A percentile compares a stretch with the other conserved stretches of the same genome.
These are phyloP conservation scores for Linurgus olivaceus DNA, from an alignment of 2,797 vertebrate genomes.

Conservation along the genomic window DNA sequence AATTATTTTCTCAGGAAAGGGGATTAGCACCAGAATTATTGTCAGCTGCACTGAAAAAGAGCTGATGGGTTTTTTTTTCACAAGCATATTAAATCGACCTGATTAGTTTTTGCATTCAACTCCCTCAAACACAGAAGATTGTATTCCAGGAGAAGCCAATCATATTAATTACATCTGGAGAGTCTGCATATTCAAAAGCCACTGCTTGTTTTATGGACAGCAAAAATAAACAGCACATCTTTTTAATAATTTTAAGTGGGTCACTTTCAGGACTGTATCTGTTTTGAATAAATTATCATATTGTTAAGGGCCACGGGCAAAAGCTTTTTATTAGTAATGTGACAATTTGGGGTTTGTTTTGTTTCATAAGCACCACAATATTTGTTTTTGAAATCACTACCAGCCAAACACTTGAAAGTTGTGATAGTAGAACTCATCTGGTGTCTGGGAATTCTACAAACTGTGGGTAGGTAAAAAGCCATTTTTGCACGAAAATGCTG, in stretches of 20 bases:
- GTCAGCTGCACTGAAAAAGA: conserved; percentile 68
- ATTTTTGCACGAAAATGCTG: not conserved
- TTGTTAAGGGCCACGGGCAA: conserved; percentile 58
- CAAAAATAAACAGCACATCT: conserved; percentile 75
- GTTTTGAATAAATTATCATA: conserved; percentile 78
- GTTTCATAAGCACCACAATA: not conserved
- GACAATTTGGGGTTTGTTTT: not conserved
- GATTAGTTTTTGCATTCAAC: conserved; percentile 76
- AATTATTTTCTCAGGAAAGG: conserved; percentile 39
- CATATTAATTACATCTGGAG: conserved; percentile 81
- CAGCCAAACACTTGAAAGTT: not conserved
- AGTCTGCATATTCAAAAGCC: conserved; percentile 81
- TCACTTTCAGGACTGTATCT: conserved; percentile 76
- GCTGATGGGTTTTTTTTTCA: conserved; percentile 74
- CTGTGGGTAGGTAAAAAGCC: not conserved
- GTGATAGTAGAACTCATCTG: fast-evolving
- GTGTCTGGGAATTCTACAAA: not conserved
- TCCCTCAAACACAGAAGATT: conserved; percentile 73
- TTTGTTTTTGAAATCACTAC: not conserved
- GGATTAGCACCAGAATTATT: conserved; percentile 36
- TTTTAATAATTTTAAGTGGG: conserved; percentile 83
- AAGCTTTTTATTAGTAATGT: conserved; percentile 36
- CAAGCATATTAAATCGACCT: conserved; percentile 77
- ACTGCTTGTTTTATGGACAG: conserved; percentile 77
- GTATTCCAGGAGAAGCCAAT: conserved; percentile 77